Percentiles rank a stretch among this genome's conserved stretches.
Conservation (phyloP, 2,113 vertebrate genomes). For the Hyperoodon ampullatus region DNA sequence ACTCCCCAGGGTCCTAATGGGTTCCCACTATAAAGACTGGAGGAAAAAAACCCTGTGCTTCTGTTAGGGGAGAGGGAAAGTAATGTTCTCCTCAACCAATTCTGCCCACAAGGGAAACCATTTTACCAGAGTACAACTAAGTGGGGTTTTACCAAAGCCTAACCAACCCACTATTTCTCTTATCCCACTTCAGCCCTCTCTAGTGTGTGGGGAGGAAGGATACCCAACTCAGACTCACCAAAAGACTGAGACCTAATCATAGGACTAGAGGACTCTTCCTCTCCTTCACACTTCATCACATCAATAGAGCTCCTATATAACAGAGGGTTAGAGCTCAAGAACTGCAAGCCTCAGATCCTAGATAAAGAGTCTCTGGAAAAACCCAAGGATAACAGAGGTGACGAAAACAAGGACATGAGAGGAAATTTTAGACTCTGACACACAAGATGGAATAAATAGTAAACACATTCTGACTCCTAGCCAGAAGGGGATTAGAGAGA, state of each 20-base stretch:
- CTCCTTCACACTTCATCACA: not conserved
- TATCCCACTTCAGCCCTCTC: not conserved
- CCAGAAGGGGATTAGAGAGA: not conserved
- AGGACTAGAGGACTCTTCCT: not conserved
- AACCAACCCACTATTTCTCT: not conserved
- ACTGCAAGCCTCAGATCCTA: not conserved
- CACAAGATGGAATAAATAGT: not conserved
- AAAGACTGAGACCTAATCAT: not conserved
- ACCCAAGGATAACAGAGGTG: not conserved
- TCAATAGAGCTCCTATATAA: not conserved
- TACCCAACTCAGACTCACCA: not conserved
- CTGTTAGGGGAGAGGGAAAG: not conserved
- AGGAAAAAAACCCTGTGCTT: not conserved
- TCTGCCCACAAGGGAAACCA: not conserved
- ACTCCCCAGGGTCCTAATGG: not conserved
- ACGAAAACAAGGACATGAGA: not conserved
- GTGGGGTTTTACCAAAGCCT: not conserved
- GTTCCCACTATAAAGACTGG: not conserved
- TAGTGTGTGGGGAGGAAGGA: not conserved
- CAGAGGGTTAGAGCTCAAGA: not conserved
- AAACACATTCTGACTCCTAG: not conserved
- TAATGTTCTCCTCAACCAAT: not conserved
- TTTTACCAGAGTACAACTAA: not conserved
- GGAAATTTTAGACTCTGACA: not conserved
- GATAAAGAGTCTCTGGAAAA: not conserved